Conservation (phyloP, 2,113 vertebrate genomes). For the Canis aureus region DNA sequence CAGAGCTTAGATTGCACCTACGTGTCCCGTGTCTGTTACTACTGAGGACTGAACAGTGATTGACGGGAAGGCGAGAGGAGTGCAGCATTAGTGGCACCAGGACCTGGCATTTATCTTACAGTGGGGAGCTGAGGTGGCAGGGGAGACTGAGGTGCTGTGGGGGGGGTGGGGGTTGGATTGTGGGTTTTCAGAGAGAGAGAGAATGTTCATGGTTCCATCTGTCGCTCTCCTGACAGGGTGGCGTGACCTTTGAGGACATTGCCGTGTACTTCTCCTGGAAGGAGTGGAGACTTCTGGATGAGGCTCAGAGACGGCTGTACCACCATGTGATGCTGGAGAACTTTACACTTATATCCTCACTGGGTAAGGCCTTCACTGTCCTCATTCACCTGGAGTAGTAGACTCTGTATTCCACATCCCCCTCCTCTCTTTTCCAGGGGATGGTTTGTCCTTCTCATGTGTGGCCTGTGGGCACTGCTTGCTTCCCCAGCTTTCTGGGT, state of each 20-base stretch:
- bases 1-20: neutral
- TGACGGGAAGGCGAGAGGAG: neutral
- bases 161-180: neutral
- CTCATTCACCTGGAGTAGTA: neutral
- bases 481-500: neutral
- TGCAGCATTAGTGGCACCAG: neutral
- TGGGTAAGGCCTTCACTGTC: conserved; percentile 26
- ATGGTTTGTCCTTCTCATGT: no score
- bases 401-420: no score
- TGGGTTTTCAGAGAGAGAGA: neutral
- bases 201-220: neutral
- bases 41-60: neutral
- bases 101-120: neutral
- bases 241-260: neutral
- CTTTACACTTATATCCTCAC: neutral
- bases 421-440: accelerated
- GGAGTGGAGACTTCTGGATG: conserved; percentile 3
- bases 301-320: conserved; percentile 5
- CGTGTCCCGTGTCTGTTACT: neutral
- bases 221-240: neutral
- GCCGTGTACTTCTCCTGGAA: conserved; percentile 28
- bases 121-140: neutral
- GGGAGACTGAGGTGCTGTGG: neutral
- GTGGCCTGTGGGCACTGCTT: neutral
- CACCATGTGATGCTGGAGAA: conserved; percentile 55